Conservation (phyloP, 1,140 invertebrate genomes). For the Spodoptera frugiperda region DNA sequence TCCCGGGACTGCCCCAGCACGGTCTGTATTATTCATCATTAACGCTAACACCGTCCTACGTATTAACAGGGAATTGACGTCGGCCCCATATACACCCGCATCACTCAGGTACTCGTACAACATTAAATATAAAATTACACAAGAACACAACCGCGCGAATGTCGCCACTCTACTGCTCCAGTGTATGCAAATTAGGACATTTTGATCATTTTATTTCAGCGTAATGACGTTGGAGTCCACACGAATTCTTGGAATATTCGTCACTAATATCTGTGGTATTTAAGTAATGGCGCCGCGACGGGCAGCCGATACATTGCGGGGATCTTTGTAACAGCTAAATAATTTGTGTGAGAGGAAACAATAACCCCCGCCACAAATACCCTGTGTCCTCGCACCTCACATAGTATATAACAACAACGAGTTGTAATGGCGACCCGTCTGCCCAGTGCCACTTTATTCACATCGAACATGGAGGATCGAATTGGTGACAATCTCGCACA, state of each 20-base stretch:
- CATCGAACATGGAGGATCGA: no score
- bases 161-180: neutral
- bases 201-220: constrained; percentile 6
- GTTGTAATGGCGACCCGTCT: no score
- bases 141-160: neutral
- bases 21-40: constrained; percentile 48
- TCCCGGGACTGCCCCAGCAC: constrained; percentile 3
- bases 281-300: neutral
- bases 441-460: no score
- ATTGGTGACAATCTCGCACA: no score
- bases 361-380: no score
- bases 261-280: neutral
- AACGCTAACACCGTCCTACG: constrained; percentile 48
- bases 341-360: no score
- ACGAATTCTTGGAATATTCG: constrained; percentile 24
- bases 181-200: constrained; percentile 23
- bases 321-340: no score
- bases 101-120: neutral
- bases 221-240: neutral
- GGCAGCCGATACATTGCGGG: neutral
- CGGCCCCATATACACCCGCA: neutral
- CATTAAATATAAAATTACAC: constrained; percentile 20
- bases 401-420: no score
- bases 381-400: no score
- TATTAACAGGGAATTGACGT: constrained; percentile 46